Evolutionary conservation across 1,140 invertebrate species (phyloP).

Genomic region (Papilio polyxenes): DNA sequence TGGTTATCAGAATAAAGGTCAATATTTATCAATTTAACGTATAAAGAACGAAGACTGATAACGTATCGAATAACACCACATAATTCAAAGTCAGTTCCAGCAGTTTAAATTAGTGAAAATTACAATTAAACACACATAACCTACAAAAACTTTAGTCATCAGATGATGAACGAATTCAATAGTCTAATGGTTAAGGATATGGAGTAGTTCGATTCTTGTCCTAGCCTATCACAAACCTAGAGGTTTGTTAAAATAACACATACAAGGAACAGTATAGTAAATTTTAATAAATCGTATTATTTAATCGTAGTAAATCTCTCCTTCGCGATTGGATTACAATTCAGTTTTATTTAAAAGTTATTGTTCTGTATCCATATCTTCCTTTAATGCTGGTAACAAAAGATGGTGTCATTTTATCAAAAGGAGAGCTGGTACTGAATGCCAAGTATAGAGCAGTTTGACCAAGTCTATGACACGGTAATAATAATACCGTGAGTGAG

Average conservation of each 20-base stretch:
- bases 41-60: neutral
- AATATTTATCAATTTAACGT: neutral
- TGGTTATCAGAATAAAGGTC: neutral
- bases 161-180: neutral
- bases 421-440: neutral
- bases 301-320: no score
- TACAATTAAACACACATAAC: neutral
- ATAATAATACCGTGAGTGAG: no score
- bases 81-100: no score
- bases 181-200: neutral
- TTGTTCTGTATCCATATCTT: neutral
- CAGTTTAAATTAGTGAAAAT: neutral
- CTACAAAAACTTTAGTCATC: neutral
- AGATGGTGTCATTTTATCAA: neutral
- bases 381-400: neutral
- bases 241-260: no score
- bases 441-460: conserved; percentile 12
- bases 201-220: neutral
- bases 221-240: no score
- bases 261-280: no score
- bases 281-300: no score
- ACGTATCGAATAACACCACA: neutral
- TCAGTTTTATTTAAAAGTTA: neutral
- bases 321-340: no score
- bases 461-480: no score